These are phyloP conservation scores for Poeciliopsis turrubarensis DNA, from an alignment of 2,113 vertebrate species.

Conservation along the genomic window DNA sequence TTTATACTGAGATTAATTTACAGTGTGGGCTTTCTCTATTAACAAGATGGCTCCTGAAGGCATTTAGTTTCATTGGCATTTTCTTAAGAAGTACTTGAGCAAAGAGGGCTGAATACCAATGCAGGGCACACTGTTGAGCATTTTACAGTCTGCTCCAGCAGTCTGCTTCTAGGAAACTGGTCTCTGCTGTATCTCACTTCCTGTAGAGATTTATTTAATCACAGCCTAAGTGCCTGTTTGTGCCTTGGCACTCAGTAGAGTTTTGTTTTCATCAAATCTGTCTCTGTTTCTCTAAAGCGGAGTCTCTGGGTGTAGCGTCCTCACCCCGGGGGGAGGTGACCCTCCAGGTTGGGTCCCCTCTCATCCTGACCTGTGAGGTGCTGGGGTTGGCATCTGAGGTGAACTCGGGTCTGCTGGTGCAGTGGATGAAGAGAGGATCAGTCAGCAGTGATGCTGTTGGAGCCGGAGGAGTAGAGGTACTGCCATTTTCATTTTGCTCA, in stretches of 20 bases:
- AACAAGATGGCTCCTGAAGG: background rate
- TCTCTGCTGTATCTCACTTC: background rate
- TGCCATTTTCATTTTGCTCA: background rate
- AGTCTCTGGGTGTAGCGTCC: conserved; percentile 79
- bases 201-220: background rate
- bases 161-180: background rate
- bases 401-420: conserved; percentile 72
- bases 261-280: background rate
- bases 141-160: background rate
- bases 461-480: conserved; percentile 70
- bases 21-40: background rate
- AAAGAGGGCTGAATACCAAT: background rate
- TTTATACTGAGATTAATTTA: background rate
- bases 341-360: conserved; percentile 76
- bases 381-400: conserved; percentile 74
- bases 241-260: background rate
- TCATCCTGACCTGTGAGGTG: conserved; percentile 81
- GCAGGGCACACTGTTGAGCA: background rate
- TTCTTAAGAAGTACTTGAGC: background rate
- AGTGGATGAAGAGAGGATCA: conserved; percentile 79
- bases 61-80: background rate
- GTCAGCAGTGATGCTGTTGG: conserved; percentile 22
- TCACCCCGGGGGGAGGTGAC: conserved; percentile 72
- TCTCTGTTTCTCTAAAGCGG: conserved; percentile 70
- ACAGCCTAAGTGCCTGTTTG: conserved; percentile 8